These are phyloP conservation scores for Sarcophilus harrisii DNA, from an alignment of 2,797 vertebrate species.

Conservation along the genomic window DNA sequence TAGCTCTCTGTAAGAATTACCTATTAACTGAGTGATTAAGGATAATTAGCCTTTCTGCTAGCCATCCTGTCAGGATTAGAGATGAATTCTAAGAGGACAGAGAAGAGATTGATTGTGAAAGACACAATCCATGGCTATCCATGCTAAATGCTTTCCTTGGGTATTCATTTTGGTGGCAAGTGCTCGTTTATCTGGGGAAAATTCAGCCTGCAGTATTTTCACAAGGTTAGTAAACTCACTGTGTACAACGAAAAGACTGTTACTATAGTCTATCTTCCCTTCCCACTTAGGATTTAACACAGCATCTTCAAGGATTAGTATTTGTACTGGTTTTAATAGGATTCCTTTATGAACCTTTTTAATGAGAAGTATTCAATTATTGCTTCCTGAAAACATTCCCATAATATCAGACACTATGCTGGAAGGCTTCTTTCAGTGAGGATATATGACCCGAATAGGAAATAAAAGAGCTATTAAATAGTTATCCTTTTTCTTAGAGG, in stretches of 20 bases:
- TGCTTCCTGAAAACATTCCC: conserved; percentile 66
- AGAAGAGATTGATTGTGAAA: conserved; percentile 26
- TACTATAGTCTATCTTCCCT: conserved; percentile 48
- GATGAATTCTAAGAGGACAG: conserved; percentile 28
- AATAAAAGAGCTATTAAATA: conserved; percentile 65
- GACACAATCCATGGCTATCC: neutral
- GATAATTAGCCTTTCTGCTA: conserved; percentile 65
- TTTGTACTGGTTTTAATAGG: conserved; percentile 75
- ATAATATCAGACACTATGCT: conserved; percentile 58
- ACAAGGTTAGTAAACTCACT: neutral
- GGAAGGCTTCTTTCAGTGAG: conserved; percentile 55
- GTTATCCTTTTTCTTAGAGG: conserved; percentile 47
- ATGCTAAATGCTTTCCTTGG: conserved; percentile 26
- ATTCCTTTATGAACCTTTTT: conserved; percentile 72
- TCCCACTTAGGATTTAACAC: conserved; percentile 64
- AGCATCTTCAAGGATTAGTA: conserved; percentile 72
- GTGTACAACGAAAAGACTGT: conserved; percentile 7
- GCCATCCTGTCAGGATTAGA: conserved; percentile 52
- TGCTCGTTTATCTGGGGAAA: conserved; percentile 21
- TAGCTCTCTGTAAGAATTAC: conserved; percentile 67
- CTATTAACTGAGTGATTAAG: conserved; percentile 69
- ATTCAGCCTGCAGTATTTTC: conserved; percentile 48
- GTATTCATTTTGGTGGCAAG: neutral
- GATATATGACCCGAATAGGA: conserved; percentile 70
- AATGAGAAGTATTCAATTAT: conserved; percentile 67